Conservation (phyloP, 2,797 vertebrate genomes). For the Micromesistius poutassou region DNA sequence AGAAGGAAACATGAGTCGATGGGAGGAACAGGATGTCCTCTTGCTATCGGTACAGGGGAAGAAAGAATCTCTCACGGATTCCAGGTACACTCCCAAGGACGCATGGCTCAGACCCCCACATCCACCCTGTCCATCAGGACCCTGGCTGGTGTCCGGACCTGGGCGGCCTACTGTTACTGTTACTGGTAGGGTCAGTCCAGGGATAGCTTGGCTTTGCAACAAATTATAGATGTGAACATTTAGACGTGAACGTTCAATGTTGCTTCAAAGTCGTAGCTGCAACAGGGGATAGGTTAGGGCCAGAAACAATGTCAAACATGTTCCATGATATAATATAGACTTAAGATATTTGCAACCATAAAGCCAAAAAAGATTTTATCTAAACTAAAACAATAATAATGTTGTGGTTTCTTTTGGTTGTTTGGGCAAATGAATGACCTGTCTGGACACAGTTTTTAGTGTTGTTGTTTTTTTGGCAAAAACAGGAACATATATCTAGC, state of each 20-base stretch:
- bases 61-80: too few relatives aligned
- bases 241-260: constrained; percentile 47
- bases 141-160: too few relatives aligned
- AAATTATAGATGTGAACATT: constrained; percentile 50
- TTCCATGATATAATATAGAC: neutral
- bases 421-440: neutral
- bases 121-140: too few relatives aligned
- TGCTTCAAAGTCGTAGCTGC: constrained; percentile 49
- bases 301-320: constrained; percentile 8
- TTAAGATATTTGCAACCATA: neutral
- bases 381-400: neutral
- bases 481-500: neutral
- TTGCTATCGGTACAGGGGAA: too few relatives aligned
- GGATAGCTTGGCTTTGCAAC: constrained; percentile 50
- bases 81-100: too few relatives aligned
- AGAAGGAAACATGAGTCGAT: too few relatives aligned
- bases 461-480: too few relatives aligned
- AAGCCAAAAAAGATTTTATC: too few relatives aligned
- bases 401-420: neutral
- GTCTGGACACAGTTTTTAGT: neutral
- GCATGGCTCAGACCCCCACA: too few relatives aligned
- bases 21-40: too few relatives aligned
- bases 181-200: constrained; percentile 37
- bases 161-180: too few relatives aligned
- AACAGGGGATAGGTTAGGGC: constrained; percentile 26